Evolutionary conservation across 2,113 vertebrate genomes (phyloP).

Genomic region (Cranoglanis bouderius): DNA sequence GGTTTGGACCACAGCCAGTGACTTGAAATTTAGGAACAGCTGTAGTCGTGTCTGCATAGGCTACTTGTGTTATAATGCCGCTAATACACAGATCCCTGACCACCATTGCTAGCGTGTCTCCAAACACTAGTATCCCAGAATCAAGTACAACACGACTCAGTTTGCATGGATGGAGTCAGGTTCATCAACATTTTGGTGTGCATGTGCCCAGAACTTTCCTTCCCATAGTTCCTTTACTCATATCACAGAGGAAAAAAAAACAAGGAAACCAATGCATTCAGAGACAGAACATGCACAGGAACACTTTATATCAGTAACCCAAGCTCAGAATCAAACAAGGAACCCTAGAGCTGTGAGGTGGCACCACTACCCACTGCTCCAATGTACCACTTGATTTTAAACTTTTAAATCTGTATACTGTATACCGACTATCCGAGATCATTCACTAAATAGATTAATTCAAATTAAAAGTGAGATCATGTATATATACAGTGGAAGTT

Average conservation of each 20-base stretch:
- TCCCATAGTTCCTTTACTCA: not conserved
- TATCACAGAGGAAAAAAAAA: not conserved
- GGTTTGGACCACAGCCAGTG: not conserved
- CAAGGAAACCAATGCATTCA: not conserved
- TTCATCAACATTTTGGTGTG: not conserved
- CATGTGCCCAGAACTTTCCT: not conserved
- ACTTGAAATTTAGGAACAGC: not conserved
- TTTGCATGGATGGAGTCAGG: not conserved
- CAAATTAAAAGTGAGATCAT: not conserved
- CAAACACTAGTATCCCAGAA: not conserved
- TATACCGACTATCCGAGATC: not conserved
- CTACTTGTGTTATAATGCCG: not conserved
- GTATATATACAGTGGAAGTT: not conserved
- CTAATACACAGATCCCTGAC: not conserved
- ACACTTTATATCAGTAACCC: not conserved
- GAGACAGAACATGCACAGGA: not conserved
- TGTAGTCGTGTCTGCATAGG: not conserved
- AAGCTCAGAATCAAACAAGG: not conserved
- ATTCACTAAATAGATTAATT: not conserved
- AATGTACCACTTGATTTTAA: not conserved
- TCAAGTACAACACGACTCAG: not conserved
- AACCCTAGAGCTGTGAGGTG: not conserved
- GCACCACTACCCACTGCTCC: not conserved
- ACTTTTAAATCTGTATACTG: not conserved
- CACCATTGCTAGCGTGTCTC: not conserved